phyloP scores from a whole-genome alignment of 2,797 vertebrate genomes.

The Borostomias antarcticus region DNA sequence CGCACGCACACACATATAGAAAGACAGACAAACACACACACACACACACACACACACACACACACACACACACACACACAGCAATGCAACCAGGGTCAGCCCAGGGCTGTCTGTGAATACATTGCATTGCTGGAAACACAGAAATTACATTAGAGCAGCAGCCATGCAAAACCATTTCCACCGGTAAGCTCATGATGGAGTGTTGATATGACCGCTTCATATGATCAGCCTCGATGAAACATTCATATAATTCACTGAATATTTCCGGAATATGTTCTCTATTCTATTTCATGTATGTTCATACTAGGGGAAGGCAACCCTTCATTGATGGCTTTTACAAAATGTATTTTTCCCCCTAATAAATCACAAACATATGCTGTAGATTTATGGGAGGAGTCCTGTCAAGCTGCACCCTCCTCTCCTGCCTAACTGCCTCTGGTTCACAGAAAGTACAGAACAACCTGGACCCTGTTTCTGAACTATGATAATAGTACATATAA shows the following conservation, averaged over 20 bases:
- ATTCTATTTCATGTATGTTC: neutral
- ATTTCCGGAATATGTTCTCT: neutral
- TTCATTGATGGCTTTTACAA: constrained; percentile 31
- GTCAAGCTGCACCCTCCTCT: constrained; percentile 23
- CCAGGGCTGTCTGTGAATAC: neutral
- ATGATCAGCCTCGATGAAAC: neutral
- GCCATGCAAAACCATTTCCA: neutral
- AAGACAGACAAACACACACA: no score
- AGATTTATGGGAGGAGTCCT: constrained; percentile 19
- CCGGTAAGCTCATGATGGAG: neutral
- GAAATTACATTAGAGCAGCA: neutral
- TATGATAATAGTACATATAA: neutral
- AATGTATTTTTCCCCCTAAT: constrained; percentile 21
- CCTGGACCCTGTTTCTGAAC: neutral
- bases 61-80: no score
- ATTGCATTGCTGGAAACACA: neutral
- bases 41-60: no score
- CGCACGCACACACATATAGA: no score
- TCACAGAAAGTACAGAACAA: constrained; percentile 13
- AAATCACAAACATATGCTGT: constrained; percentile 37
- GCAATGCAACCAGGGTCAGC: no score
- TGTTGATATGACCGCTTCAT: neutral
- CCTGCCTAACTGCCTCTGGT: constrained; percentile 24
- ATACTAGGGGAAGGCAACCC: neutral
- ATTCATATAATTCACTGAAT: neutral